phyloP scores from a whole-genome alignment of 2,888 invertebrate genomes.

The Plusia festucae region DNA sequence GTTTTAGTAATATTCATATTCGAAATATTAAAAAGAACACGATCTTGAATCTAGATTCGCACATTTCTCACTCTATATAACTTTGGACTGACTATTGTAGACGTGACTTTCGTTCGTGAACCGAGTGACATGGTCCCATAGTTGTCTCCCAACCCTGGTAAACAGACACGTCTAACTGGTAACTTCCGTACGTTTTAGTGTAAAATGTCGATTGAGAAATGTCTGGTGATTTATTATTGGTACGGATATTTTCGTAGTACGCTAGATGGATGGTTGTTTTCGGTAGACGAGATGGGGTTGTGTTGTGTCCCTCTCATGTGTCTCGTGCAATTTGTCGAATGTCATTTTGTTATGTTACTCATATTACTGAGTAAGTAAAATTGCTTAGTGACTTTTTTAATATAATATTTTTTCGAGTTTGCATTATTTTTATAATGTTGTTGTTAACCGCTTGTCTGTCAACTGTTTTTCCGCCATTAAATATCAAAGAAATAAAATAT shows the following conservation, averaged over 20 bases:
- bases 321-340: constrained; percentile 43
- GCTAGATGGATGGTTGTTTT: constrained; percentile 73
- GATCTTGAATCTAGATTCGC: too few species aligned
- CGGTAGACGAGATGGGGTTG: constrained; percentile 59
- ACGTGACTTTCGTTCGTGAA: constrained; percentile 22
- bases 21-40: too few species aligned
- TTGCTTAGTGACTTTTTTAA: not conserved
- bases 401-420: too few species aligned
- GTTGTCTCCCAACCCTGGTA: constrained; percentile 55
- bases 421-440: too few species aligned
- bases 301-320: constrained; percentile 47
- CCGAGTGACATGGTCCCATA: constrained; percentile 49
- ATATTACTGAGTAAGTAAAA: constrained; percentile 17
- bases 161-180: constrained; percentile 67
- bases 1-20: too few species aligned
- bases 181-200: constrained; percentile 75
- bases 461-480: too few species aligned
- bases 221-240: constrained; percentile 73
- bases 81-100: not conserved
- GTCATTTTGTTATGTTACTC: constrained; percentile 33
- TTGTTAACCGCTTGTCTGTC: too few species aligned
- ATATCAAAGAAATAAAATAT: too few species aligned
- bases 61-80: too few species aligned
- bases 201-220: constrained; percentile 77
- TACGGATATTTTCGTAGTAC: constrained; percentile 67